These are phyloP conservation scores for Sebastes melanostomus DNA, from an alignment of 2,797 vertebrate species.

Conservation along the genomic window DNA sequence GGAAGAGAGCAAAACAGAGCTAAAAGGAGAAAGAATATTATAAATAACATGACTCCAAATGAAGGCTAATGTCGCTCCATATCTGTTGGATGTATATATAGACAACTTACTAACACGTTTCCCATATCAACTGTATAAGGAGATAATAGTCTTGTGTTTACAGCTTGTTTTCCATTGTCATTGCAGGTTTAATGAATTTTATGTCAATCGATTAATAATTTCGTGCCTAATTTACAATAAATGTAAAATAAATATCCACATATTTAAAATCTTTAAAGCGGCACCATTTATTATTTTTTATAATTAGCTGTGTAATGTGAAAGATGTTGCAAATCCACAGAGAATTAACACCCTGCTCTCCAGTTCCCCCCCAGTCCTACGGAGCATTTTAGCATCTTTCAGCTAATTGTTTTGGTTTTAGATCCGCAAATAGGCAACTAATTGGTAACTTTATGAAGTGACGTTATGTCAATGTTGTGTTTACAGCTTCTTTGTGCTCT, in stretches of 20 bases:
- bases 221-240: rapidly evolving
- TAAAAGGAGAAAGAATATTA: rapidly evolving
- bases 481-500: not conserved
- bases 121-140: not conserved
- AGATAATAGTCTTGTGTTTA: not conserved
- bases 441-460: not conserved
- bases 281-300: not conserved
- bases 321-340: not conserved
- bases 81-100: too few species aligned
- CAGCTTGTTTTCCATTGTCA: not conserved
- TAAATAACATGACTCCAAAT: not conserved
- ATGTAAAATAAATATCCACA: not conserved
- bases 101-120: too few species aligned
- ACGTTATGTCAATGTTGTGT: not conserved
- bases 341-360: not conserved
- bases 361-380: not conserved
- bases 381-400: not conserved
- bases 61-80: too few species aligned
- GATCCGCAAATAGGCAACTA: not conserved
- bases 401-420: not conserved
- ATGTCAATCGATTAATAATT: not conserved
- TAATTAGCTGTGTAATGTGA: not conserved
- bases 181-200: not conserved
- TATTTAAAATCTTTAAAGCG: not conserved
- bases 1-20: not conserved